Percentiles rank a stretch among this genome's conserved stretches.
Evolutionary conservation across 2,113 vertebrate species (phyloP).

Genomic region (Acrocephalus kingi): DNA sequence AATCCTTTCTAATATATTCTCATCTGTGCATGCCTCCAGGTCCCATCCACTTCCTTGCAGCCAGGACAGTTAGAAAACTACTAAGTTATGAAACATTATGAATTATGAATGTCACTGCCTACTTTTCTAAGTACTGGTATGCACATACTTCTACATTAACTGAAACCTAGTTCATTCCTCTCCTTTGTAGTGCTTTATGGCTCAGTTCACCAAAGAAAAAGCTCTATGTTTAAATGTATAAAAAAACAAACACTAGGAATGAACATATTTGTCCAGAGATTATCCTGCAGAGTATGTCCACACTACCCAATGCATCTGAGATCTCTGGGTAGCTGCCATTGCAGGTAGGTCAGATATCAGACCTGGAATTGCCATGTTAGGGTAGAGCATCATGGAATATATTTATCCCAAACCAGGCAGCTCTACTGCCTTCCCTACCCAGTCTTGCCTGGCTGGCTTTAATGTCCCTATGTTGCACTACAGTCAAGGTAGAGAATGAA

Average conservation of each 20-base stretch:
- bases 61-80: not conserved
- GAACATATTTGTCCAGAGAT: not conserved
- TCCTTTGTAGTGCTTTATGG: not conserved
- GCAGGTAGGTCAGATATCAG: not conserved
- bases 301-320: not conserved
- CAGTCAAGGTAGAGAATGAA: not conserved
- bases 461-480: not conserved
- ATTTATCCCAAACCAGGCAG: not conserved
- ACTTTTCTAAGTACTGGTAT: not conserved
- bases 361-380: not conserved
- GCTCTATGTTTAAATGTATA: not conserved
- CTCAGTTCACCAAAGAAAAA: not conserved
- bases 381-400: not conserved
- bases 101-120: not conserved
- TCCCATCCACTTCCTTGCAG: not conserved
- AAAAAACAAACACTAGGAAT: not conserved
- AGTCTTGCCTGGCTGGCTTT: not conserved
- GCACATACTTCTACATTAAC: not conserved
- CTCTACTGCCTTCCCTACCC: not conserved
- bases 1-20: constrained; percentile 17
- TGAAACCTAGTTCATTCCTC: not conserved
- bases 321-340: not conserved
- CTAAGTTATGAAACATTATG: not conserved
- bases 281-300: not conserved
- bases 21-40: not conserved